phyloP scores from a whole-genome alignment of 2,797 vertebrate genomes.

The Harpagifer antarcticus region DNA sequence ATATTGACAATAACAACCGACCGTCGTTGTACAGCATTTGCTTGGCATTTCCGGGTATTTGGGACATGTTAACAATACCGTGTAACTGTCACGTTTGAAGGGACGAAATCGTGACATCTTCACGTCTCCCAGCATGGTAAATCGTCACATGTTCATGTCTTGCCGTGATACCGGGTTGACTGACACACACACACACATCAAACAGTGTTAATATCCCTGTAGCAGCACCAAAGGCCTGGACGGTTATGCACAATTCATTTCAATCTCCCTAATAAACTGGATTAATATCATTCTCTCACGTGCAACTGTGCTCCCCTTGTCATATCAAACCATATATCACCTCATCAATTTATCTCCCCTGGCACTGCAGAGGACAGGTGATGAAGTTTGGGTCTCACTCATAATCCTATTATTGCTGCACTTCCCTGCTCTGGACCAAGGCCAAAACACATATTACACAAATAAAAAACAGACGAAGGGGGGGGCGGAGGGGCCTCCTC shows the following conservation, averaged over 20 bases:
- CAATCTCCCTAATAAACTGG: conserved; percentile 38
- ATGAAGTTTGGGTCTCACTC: conserved; percentile 77
- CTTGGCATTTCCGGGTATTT: too few relatives aligned
- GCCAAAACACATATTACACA: conserved; percentile 82
- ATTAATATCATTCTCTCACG: conserved; percentile 46
- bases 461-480: conserved; percentile 75
- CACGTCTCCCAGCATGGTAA: too few relatives aligned
- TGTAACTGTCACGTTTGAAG: too few relatives aligned
- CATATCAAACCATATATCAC: conserved; percentile 57
- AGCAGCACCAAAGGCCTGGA: conserved; percentile 4
- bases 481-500: conserved; percentile 6
- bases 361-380: conserved; percentile 66
- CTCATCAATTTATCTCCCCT: conserved; percentile 69
- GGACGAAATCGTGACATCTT: too few relatives aligned
- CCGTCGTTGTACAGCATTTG: too few relatives aligned
- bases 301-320: conserved; percentile 30
- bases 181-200: not conserved
- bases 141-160: too few relatives aligned
- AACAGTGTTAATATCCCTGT: conserved; percentile 7
- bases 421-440: conserved; percentile 75
- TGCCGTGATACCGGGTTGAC: too few relatives aligned
- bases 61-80: too few relatives aligned
- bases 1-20: too few relatives aligned
- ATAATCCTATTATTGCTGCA: conserved; percentile 78
- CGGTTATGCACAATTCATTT: conserved; percentile 41